Evolutionary conservation across 2,888 invertebrate genomes (phyloP), one percentile per base, ranked within the genome.

Genomic region (Sphaerophoria taeniata): DNA sequence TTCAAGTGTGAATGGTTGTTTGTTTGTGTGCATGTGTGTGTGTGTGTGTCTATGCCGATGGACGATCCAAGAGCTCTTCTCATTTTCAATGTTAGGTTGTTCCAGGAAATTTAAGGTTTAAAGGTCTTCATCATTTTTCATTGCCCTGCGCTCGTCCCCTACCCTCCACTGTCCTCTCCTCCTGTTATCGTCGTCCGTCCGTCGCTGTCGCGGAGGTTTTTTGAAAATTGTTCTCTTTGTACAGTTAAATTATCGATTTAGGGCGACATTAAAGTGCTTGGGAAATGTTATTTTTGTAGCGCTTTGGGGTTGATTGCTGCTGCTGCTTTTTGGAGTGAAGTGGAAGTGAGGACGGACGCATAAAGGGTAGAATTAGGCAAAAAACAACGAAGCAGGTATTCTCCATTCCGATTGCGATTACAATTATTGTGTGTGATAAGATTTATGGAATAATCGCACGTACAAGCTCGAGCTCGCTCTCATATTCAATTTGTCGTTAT

Each of bases 381-480:
- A 39, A 39, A 39, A 39, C 49, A 58, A 45, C 39, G 31, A 67
- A 70, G 55, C 80, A 85, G 81, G 81, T 81, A 81, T 77, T 65
- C 65, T 65, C 49, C 47, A 65, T 65, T 85, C 53, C 72, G 60
- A 74, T 65, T 76, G 60, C 24, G 24, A 24, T 24, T 24, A 24
- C 24, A 24, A 24, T 24, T 24, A 24, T 24, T 24, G 39, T 43
- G 24, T 60, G 76, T 49, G 85, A 85, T 85, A 85, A 85, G 85
- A 58, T 73, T 85, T 81, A 73, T 76, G 81, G 70, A 80, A 85
- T 85, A 85, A 85, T 81, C 81, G 73, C 81, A 85, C 85, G 81
- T 85, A 73, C 33, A 43, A n/a, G 39, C 49, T 65, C 36, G 49
- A 11, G 65, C 49, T 67, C 51, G 39, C n/a, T 67, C 43, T n/a